Percentiles rank a stretch among this genome's conserved stretches.
These are phyloP conservation scores for Diglossa cyanea DNA, from an alignment of 2,797 vertebrate genomes.

Conservation along the genomic window DNA sequence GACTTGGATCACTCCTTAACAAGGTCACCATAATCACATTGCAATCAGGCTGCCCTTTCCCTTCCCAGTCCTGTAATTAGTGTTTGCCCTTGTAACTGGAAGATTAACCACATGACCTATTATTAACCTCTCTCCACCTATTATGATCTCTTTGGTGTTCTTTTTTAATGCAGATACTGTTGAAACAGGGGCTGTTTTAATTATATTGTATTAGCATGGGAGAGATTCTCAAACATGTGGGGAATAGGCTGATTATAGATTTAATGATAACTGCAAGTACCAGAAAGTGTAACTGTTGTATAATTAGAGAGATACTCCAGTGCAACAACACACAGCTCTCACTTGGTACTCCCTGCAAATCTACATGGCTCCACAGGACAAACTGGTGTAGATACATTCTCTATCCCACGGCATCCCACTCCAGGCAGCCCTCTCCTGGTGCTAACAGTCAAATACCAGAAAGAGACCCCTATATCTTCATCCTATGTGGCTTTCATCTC, in stretches of 20 bases:
- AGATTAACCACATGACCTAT: conserved; percentile 61
- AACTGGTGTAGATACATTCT: accelerated
- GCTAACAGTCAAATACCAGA: background rate
- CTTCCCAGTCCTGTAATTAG: conserved; percentile 52
- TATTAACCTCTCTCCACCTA: conserved; percentile 60
- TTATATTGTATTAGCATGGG: conserved; percentile 53
- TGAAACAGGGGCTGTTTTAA: conserved; percentile 38
- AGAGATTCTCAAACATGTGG: conserved; percentile 27
- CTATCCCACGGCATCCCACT: background rate
- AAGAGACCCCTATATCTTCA: background rate
- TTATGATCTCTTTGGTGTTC: conserved; percentile 41
- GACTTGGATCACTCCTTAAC: conserved; percentile 48
- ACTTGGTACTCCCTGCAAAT: background rate
- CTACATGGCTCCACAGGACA: background rate
- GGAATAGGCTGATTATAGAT: conserved; percentile 31
- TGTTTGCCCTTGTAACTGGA: conserved; percentile 62
- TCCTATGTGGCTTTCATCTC: background rate
- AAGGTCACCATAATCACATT: conserved; percentile 63
- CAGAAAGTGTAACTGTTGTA: conserved; percentile 6
- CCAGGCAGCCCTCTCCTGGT: background rate
- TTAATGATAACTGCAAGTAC: conserved; percentile 23
- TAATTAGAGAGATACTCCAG: conserved; percentile 9
- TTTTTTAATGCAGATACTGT: conserved; percentile 45
- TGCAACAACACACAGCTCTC: background rate
- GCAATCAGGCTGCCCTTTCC: conserved; percentile 60